Evolutionary conservation across 1,140 invertebrate genomes (phyloP), one percentile per base, ranked within the genome.

Genomic region (Whitmania pigra): DNA sequence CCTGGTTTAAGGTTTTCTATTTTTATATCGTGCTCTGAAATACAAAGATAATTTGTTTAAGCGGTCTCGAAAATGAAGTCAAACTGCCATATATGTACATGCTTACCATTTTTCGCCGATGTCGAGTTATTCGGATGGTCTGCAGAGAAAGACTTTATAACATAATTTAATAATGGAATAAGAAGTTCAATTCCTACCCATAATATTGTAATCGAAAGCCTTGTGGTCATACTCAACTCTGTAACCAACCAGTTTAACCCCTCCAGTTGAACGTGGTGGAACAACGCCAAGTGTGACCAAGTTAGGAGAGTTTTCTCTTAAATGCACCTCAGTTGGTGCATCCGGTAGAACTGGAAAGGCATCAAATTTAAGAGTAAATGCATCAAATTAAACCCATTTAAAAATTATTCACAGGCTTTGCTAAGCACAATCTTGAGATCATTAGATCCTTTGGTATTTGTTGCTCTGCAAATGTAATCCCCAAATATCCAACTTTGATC

Each of bases 391-490:
- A 2, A 25, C 67, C 40, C 6, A 70, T 18, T n/a, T 13, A 13
- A 49, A 70, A 22, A 70, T 25, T 20, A 54, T 49, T 70, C 5
- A 70, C 69, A 79, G 0, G 90, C 92, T 80, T 92, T 86, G 74
- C 86, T 86, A 53, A 94, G 82, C 57, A 87, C 84, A 69, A 94
- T 87, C 22, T 81, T 79, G 70, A 87, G 86, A 63, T 87, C 85
- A 0, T 83, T 84, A 60, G 83, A 83, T 5, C 93, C 93, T 53
- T 89, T 86, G 25, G 82, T 82, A 76, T 94, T 94, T 6, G 84
- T 87, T 0, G 91, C 92, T 49, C 88, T 84, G 80, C 92, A 94
- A 77, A 87, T 89, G 82, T 94, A 95, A 25, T 82, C 81, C 0
- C 88, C 88, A 79, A 89, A 93, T 71, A 74, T 74, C 73, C 73